Conservation (phyloP, 2,113 vertebrate species). For the Ptilonorhynchus violaceus region DNA sequence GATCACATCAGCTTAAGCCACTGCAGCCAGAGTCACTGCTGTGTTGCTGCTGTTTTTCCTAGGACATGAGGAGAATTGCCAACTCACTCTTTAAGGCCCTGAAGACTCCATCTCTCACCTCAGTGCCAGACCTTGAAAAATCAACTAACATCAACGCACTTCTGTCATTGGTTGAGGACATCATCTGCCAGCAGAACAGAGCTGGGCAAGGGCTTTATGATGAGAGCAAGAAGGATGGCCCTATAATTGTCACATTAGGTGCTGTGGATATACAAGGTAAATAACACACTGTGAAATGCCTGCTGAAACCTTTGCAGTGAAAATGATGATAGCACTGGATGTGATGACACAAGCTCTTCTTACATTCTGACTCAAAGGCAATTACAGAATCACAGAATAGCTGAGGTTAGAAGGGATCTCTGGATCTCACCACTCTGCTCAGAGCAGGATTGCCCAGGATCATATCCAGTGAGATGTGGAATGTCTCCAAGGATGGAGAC, state of each 20-base stretch:
- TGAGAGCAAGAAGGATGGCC: constrained; percentile 62
- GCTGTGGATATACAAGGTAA: constrained; percentile 80
- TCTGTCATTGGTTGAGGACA: constrained; percentile 84
- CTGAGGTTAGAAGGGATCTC: neutral
- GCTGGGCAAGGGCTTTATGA: constrained; percentile 68
- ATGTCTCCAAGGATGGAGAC: neutral
- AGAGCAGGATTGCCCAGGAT: neutral
- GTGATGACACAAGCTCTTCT: neutral
- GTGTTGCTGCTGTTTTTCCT: neutral
- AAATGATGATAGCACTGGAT: neutral
- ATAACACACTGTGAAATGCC: neutral
- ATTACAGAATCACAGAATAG: neutral
- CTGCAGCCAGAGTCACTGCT: neutral
- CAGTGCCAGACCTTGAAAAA: constrained; percentile 68
- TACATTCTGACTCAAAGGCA: neutral
- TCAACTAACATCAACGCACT: constrained; percentile 84
- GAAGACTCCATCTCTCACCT: constrained; percentile 73
- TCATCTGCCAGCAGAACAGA: constrained; percentile 81
- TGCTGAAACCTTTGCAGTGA: neutral
- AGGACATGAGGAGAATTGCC: constrained; percentile 88
- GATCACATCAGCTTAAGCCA: neutral
- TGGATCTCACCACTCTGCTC: neutral
- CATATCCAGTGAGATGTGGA: neutral
- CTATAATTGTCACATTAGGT: constrained; percentile 70
- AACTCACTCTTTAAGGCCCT: constrained; percentile 83